These are phyloP conservation scores for Caenorhabditis auriculariae DNA, from an alignment of 2,888 invertebrate species.

Conservation along the genomic window DNA sequence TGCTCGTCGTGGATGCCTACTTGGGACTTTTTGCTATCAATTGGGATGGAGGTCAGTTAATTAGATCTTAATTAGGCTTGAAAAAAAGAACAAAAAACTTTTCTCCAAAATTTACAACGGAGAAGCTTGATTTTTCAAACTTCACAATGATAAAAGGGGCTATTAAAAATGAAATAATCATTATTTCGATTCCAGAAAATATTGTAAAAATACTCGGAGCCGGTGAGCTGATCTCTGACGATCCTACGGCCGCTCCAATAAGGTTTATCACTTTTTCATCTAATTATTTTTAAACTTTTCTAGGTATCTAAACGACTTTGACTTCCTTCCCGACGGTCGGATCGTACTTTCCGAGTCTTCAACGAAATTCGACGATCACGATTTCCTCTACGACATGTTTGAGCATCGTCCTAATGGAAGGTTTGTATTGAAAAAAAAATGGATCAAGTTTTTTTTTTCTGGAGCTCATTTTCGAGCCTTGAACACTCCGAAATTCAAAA, in stretches of 20 bases:
- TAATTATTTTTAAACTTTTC: neutral
- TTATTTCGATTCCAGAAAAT: constrained; percentile 14
- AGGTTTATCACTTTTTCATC: neutral
- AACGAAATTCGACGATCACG: constrained; percentile 39
- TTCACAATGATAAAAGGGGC: neutral
- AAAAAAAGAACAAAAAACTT: neutral
- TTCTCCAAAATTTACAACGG: too few species aligned
- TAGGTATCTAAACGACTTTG: constrained; percentile 45
- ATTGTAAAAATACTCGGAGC: constrained; percentile 26
- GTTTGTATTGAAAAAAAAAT: neutral
- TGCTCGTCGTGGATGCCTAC: constrained; percentile 45
- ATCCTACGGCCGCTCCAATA: constrained; percentile 15
- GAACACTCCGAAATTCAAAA: too few species aligned
- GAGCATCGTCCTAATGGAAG: constrained; percentile 47
- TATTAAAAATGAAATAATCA: neutral
- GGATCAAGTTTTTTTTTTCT: constrained; percentile 2
- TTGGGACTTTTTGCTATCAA: constrained; percentile 39
- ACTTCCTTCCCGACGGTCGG: constrained; percentile 41
- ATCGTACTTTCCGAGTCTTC: constrained; percentile 43
- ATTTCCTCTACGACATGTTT: constrained; percentile 35
- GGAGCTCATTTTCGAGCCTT: too few species aligned
- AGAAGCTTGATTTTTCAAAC: neutral
- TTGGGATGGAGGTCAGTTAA: constrained; percentile 20
- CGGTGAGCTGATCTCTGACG: constrained; percentile 24
- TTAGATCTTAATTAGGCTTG: neutral